Conservation (phyloP, 2,113 vertebrate genomes). For the Mormyrus iriodes region DNA sequence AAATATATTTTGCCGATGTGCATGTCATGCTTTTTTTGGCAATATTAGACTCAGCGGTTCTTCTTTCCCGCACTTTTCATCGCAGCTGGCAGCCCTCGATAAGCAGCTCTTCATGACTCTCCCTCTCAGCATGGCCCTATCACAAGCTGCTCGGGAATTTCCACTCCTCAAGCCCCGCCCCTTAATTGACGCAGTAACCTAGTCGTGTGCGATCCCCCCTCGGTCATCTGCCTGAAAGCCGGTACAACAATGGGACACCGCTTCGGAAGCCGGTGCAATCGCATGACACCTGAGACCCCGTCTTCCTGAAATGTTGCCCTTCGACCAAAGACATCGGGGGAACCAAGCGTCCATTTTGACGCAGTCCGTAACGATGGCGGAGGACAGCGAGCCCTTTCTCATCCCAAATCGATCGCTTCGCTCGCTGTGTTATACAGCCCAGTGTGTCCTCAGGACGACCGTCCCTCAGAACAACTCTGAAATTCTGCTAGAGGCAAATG, state of each 20-base stretch:
- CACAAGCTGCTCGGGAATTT: conserved; percentile 60
- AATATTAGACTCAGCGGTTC: background rate
- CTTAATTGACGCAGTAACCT: conserved; percentile 55
- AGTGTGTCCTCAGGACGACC: background rate
- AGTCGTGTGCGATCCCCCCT: conserved; percentile 44
- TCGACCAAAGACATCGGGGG: background rate
- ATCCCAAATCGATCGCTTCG: background rate
- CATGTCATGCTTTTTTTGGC: background rate
- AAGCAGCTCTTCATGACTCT: conserved; percentile 33
- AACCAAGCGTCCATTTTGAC: conserved; percentile 48
- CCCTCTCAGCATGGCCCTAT: conserved; percentile 38
- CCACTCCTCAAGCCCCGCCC: conserved; percentile 59
- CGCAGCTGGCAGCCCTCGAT: conserved; percentile 20
- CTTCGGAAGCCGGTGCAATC: background rate
- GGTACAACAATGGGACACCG: background rate
- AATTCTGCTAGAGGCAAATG: background rate
- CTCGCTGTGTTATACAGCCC: conserved; percentile 4
- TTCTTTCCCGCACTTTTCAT: conserved; percentile 5
- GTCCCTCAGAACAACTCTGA: background rate
- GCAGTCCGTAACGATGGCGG: conserved; percentile 46
- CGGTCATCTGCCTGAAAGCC: conserved; percentile 25
- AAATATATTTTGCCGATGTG: background rate
- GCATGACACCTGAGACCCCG: background rate
- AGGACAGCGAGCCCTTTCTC: background rate
- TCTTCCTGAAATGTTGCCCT: conserved; percentile 1